A percentile compares a stretch with the other conserved stretches of the same genome.
Evolutionary conservation across 2,797 vertebrate species (phyloP).

Genomic region (Chaetophractus vellerosus): DNA sequence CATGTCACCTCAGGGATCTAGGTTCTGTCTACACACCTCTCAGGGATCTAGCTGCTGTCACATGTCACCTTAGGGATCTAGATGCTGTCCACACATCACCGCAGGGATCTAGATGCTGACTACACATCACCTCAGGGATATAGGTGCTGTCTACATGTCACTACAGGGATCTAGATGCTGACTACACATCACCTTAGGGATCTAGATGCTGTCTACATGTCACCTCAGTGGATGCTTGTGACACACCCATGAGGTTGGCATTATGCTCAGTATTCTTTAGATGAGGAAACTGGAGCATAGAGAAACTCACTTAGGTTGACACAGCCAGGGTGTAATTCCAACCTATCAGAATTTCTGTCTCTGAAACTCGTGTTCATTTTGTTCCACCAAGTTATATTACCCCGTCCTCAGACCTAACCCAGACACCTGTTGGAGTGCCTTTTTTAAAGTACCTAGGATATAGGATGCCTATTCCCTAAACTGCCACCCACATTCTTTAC

Average conservation of each 20-base stretch:
- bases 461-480: fast-evolving
- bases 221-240: background rate
- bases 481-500: background rate
- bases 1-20: no score
- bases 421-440: background rate
- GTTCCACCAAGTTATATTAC: background rate
- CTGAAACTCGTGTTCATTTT: background rate
- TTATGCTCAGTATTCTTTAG: fast-evolving
- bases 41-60: no score
- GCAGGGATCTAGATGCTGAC: no score
- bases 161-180: no score
- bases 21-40: no score
- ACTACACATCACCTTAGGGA: no score
- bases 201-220: no score
- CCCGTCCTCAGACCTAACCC: background rate
- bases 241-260: fast-evolving
- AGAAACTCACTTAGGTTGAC: background rate
- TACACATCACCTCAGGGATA: no score
- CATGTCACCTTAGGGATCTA: no score
- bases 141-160: no score
- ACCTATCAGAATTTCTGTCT: fast-evolving
- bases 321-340: fast-evolving
- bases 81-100: no score
- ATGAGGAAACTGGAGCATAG: background rate
- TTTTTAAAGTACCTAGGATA: background rate